Evolutionary conservation across 2,888 invertebrate genomes (phyloP), one percentile per base, ranked within the genome.

Genomic region (Apantesis nais): DNA sequence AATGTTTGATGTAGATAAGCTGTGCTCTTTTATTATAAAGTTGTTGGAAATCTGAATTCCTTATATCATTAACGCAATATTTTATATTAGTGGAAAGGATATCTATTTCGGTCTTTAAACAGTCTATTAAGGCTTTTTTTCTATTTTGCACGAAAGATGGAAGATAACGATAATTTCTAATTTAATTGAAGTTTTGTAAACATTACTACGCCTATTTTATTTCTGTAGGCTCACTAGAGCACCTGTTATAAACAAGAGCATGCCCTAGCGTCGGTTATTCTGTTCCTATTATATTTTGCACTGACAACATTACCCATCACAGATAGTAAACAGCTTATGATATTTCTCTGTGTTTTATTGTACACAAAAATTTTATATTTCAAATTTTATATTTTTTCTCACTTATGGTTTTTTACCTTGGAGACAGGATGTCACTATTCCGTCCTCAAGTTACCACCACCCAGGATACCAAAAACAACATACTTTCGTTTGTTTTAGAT

Each of bases 1-100:
- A 55, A 29, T 58, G 29, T 63, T 22, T 66, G 58, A 66, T 66
- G 58, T 39, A 66, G 66, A 66, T 66, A 58, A 66, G 22, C 37
- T 65, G n/a, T 65, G 65, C 37, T 52, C 64, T 65, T 65, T 65
- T 65, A 52, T 52, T 55, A 29, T 63, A 29, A 29, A 44, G 4
- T 29, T 16, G 5, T 29, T 52, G 2, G 11, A 52, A 22, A 52
- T n/a, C 48, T 52, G 4, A 4, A 12, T 29, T 25, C 55, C 14
- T 55, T 25, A 34, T 34, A 2, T 34, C 34, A 34, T 34, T 34
- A 34, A 34, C 5, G 34, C 34, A 34, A 34, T 34, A 34, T 25
- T 55, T n/a, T 25, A 25, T 25, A 4, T 55, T 55, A 55, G 25
- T 4, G 12, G 25, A 14, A 55, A 25, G 25, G 14, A 25, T 12